Evolutionary conservation across 2,888 invertebrate species (phyloP).

Genomic region (Drosophila prolongata): DNA sequence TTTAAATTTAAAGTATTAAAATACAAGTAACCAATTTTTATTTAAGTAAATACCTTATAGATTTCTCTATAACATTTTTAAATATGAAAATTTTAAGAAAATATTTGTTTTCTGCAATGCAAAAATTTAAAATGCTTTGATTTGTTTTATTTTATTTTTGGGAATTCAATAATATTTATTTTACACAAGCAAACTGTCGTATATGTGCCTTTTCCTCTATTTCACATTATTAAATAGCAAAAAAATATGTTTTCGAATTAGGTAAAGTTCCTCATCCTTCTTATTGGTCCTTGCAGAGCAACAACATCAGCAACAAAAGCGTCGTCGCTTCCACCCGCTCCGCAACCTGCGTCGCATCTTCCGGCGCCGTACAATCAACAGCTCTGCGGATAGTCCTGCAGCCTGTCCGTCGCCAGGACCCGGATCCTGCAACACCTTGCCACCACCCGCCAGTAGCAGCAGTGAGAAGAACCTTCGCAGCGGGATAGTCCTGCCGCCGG

Average conservation of each 20-base stretch:
- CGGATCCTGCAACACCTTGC: conserved; percentile 65
- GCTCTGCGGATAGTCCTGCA: conserved; percentile 63
- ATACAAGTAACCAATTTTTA: too few species aligned
- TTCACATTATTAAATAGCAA: neutral
- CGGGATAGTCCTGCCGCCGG: conserved; percentile 77
- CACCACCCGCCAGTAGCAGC: conserved; percentile 63
- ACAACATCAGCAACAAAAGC: conserved; percentile 83
- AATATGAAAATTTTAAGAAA: too few species aligned
- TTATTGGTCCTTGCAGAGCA: conserved; percentile 72
- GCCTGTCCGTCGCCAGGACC: conserved; percentile 44
- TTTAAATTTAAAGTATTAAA: neutral
- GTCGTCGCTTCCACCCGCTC: conserved; percentile 84
- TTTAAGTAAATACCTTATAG: too few species aligned
- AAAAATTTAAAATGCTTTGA: too few species aligned
- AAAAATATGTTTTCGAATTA: conserved; percentile 23
- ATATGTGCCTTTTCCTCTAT: neutral
- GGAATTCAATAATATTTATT: neutral
- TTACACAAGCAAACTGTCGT: conserved; percentile 2
- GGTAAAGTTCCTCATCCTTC: conserved; percentile 17
- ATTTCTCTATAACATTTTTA: too few species aligned
- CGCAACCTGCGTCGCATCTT: conserved; percentile 84
- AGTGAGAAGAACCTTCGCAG: conserved; percentile 82
- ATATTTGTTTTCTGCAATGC: too few species aligned
- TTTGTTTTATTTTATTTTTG: neutral
- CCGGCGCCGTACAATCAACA: conserved; percentile 83